These are phyloP conservation scores for Chelon labrosus DNA, from an alignment of 2,797 vertebrate species.

Conservation along the genomic window DNA sequence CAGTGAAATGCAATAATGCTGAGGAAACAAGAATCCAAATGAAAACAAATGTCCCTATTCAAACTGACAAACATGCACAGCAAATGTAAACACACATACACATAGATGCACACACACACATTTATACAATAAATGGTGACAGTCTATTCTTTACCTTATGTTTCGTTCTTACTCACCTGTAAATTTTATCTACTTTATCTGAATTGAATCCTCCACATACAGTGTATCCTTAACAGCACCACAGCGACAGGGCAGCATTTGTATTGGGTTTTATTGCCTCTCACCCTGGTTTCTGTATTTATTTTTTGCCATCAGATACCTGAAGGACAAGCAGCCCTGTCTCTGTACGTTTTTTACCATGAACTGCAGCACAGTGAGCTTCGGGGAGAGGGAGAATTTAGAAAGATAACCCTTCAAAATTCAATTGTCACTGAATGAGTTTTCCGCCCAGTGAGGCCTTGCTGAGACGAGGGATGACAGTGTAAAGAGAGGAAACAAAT, in stretches of 20 bases:
- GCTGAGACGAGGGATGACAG: conserved; percentile 28
- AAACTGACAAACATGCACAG: conserved; percentile 48
- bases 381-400: conserved; percentile 41
- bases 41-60: conserved; percentile 82
- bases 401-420: conserved; percentile 66
- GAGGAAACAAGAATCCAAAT: conserved; percentile 78
- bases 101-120: conserved; percentile 15
- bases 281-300: conserved; percentile 20
- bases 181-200: conserved; percentile 52
- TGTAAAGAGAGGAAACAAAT: conserved; percentile 35
- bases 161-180: conserved; percentile 63
- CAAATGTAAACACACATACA: conserved; percentile 34
- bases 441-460: conserved; percentile 43
- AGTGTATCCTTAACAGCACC: conserved; percentile 43
- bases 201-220: conserved; percentile 59
- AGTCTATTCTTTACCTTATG: conserved; percentile 46
- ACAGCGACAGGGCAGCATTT: conserved; percentile 40
- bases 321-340: conserved; percentile 31
- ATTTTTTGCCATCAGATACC: conserved; percentile 31
- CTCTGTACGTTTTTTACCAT: conserved; percentile 15
- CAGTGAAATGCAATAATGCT: conserved; percentile 61
- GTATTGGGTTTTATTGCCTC: conserved; percentile 47
- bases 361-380: conserved; percentile 33
- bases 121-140: conserved; percentile 48
- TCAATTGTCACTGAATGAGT: conserved; percentile 56